Evolutionary conservation across 2,797 vertebrate species (phyloP), one percentile per base, ranked within the genome.

Genomic region (Avahi laniger): DNA sequence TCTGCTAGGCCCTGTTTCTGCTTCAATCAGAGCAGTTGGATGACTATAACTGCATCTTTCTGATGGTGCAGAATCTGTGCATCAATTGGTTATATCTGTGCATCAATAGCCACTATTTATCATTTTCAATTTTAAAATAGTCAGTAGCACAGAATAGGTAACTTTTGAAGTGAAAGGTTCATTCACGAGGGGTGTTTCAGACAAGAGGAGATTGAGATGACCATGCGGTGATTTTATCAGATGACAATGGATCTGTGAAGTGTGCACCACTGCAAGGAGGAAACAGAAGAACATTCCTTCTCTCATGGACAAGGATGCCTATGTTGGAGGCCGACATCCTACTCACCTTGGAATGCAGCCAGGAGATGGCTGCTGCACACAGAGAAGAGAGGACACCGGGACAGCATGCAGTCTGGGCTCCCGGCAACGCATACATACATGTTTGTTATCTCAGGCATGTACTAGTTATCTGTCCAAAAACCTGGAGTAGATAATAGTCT

Each of bases 401-500:
- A 70, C 5, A 85, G 59, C 22, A 93, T 81, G 30, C 14, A 90
- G 9, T 15, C 6, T 70, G 33, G 10, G 6, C 10, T 14, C 67
- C 46, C 33, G 69, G 15, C 22, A 72, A 65, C 48, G 63, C 9
- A 76, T 4, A 69, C 9, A 76, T 4, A 14, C 1, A 13, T 73
- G 8, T 81, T 61, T 93, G 15, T 28, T 73, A 85, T 67, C 48
- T 80, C 69, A 80, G 46, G n/a, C n/a, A 89, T 7, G 2, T 52
- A 67, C 57, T 57, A 54, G 22, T 15, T 52, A 95, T 46, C 9
- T 90, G 81, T 84, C 17, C 4, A 61, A 94, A 94, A 90, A 52
- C 14, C 11, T 94, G 7, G 17, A 46, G 4, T 20, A 35, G 61
- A 38, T 63, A n/a, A 26, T 65, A 41, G 38, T 78, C 33, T 67